Base-by-base conservation (phyloP, 2,797 vertebrate genomes). In the Chromis chromis region DNA sequence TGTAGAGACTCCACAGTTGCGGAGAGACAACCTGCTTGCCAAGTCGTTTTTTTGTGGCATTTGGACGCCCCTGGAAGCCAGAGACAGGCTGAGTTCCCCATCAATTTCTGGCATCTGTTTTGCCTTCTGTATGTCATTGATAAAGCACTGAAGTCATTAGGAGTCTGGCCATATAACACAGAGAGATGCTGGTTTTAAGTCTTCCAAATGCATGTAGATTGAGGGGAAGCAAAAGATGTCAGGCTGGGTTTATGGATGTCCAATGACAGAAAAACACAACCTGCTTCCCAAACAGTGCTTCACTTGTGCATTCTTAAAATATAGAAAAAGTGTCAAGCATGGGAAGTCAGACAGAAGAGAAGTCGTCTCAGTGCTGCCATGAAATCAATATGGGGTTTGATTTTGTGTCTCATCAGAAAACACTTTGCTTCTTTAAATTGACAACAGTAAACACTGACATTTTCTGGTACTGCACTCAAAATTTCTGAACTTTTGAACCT, bases 131-230 rank as follows among this genome's bases (percentile, higher is more conserved):
- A n/a, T 39, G 27, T 33, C 55, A 71, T 16, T 60, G 50, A 64
- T 74, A 36, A 60, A 60, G 21, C 65, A 25, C 9, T 40, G 36
- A 44, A 60, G 33, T 52, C 70, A 60, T 59, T 53, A 62, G 11
- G 50, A 22, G 48, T 60, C 17, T 22, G 24, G 49, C 13, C 50
- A n/a, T 62, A 48, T 25, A 40, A 53, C n/a, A 57, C 17, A 52
- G 24, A 65, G 27, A n/a, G 24, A 22, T 54, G 27, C 31, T 58
- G 19, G 8, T 46, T 33, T 40, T 50, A 13, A n/a, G 16, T 13
- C 16, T 13, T 46, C 16, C 50, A 53, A 24, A 70, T 11, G 10
- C 31, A 12, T 63, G 57, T 9, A 13, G 40, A 36, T 22, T 42
- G 14, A 69, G 24, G 14, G 40, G 54, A 39, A 36, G 19, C 39